A percentile compares a stretch with the other conserved stretches of the same genome.
Conservation (phyloP, 2,797 vertebrate genomes). For the Alfaro cultratus region DNA sequence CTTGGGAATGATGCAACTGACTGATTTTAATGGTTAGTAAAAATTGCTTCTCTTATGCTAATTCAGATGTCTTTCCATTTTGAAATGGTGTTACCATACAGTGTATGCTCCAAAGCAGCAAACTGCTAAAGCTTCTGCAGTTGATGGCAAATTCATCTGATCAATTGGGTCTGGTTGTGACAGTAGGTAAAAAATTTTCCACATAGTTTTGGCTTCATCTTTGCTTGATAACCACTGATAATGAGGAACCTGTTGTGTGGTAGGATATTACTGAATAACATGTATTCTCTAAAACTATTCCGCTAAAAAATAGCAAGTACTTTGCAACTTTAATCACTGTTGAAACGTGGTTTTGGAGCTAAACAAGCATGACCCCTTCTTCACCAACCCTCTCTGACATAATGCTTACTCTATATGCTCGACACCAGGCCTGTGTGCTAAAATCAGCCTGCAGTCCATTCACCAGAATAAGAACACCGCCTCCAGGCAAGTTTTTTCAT, state of each 20-base stretch:
- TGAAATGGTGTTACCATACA: not conserved
- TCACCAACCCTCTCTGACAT: constrained; percentile 15
- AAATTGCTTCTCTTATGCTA: not conserved
- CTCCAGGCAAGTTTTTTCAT: constrained; percentile 32
- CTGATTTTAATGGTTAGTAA: not conserved
- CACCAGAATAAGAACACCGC: constrained; percentile 14
- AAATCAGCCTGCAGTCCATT: constrained; percentile 12
- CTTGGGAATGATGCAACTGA: not conserved
- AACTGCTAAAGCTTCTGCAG: not conserved
- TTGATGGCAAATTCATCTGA: not conserved
- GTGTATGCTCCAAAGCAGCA: not conserved
- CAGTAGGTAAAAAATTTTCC: not conserved
- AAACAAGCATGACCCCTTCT: constrained; percentile 5
- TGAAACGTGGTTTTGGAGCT: not conserved
- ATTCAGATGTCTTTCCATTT: not conserved
- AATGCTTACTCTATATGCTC: not conserved
- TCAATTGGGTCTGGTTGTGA: not conserved
- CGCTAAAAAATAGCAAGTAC: not conserved
- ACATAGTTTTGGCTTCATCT: not conserved
- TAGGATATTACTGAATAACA: not conserved
- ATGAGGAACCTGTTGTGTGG: not conserved
- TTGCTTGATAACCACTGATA: not conserved
- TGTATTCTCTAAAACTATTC: not conserved
- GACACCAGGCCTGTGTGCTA: constrained; percentile 1
- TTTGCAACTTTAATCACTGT: not conserved